Conservation (phyloP, 2,888 invertebrate species). For the Agrotis exclamationis region DNA sequence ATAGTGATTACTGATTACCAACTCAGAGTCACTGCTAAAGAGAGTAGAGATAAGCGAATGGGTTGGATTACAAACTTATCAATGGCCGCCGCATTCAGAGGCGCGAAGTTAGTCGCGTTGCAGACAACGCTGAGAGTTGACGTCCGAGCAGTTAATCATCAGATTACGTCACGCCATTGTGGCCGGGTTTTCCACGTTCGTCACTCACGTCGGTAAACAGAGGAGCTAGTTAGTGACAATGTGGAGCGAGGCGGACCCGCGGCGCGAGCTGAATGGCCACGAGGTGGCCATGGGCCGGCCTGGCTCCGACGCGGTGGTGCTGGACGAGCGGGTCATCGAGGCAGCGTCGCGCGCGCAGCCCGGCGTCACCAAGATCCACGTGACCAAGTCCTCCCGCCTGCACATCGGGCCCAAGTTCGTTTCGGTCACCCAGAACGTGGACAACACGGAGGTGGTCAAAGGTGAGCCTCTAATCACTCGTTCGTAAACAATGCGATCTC, state of each 20-base stretch:
- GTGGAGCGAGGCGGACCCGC: conserved; percentile 70
- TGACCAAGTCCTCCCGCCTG: conserved; percentile 79
- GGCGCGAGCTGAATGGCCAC: conserved; percentile 61
- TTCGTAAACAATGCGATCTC: conserved; percentile 59
- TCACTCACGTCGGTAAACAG: conserved; percentile 45
- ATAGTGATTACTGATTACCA: conserved; percentile 36
- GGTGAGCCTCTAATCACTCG: conserved; percentile 74
- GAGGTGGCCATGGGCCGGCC: conserved; percentile 64
- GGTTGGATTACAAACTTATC: conserved; percentile 59
- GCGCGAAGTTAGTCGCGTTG: conserved; percentile 74
- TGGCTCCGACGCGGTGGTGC: conserved; percentile 74
- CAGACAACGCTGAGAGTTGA: conserved; percentile 69
- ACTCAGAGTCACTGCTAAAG: conserved; percentile 21
- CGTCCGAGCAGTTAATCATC: conserved; percentile 65
- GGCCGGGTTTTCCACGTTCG: conserved; percentile 62
- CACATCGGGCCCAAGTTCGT: conserved; percentile 85
- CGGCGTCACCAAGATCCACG: conserved; percentile 76
- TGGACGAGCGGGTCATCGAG: conserved; percentile 70
- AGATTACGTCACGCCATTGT: conserved; percentile 66
- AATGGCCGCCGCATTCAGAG: conserved; percentile 44
- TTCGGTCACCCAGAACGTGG: conserved; percentile 83
- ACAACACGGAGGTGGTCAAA: conserved; percentile 84
- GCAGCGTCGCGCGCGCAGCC: conserved; percentile 69
- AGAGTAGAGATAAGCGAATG: conserved; percentile 63
- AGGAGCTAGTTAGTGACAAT: conserved; percentile 66